Evolutionary conservation across 1,140 invertebrate genomes (phyloP), one percentile per base, ranked within the genome.

Genomic region (Rhopalosiphum padi): DNA sequence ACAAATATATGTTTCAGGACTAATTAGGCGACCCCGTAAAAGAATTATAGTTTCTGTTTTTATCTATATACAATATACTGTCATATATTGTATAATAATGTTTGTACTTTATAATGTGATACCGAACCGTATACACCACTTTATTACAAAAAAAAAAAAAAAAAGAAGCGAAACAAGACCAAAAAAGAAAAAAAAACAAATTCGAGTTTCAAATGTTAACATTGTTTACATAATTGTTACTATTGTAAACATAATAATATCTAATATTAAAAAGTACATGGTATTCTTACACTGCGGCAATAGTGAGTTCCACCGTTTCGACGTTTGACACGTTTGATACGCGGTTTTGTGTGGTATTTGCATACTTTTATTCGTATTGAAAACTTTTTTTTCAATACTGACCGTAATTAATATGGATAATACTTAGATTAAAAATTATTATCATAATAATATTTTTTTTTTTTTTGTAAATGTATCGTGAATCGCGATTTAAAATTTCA

Each of bases 1-100:
- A 90, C 53, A 43, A 90, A 90, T 90, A 37, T 90, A 60, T 90
- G 37, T 90, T 90, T 90, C 37, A 53, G 53, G 88, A 60, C 37
- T 60, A 90, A 90, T 90, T 90, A 90, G 53, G 35, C 60, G 53
- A 90, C 88, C 51, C 51, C 22, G 46, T 41, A 60, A 90, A 60
- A 60, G 22, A 60, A 90, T 90, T 90, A 90, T 60, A 53, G 88
- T 90, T 90, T 60, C 8, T 37, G 48, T 60, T 90, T 51, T 90
- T 90, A 90, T 90, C 88, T 90, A 60, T 43, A 60, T 30, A 53
- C 48, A 53, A 89, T 89, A 41, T 55, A 55, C 87, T 18, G 15
- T 51, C 48, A 55, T 55, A 41, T 55, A 89, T 37, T 37, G 41
- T 60, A 22, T 89, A 89, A 37, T 53, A 55, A 46, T 89, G 22